These are phyloP conservation scores for Elegia similella DNA, from an alignment of 2,888 invertebrate genomes.

Conservation along the genomic window DNA sequence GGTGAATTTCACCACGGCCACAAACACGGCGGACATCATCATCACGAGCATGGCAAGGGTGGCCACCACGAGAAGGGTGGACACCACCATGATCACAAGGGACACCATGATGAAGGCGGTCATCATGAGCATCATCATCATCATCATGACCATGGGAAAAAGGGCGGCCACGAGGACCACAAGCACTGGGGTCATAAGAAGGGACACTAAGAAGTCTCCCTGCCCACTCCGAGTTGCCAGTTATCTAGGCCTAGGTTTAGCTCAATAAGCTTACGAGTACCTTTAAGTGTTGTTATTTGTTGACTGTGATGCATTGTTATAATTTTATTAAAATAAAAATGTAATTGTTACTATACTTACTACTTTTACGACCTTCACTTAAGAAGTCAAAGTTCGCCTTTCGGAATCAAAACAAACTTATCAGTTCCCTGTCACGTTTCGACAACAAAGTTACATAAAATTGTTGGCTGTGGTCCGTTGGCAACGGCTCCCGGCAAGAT, in stretches of 20 bases:
- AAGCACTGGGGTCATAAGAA: conserved; percentile 89
- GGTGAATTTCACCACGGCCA: conserved; percentile 90
- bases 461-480: conserved; percentile 65
- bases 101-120: conserved; percentile 89
- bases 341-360: conserved; percentile 25
- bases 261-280: conserved; percentile 57
- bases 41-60: conserved; percentile 90
- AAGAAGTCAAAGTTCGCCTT: neutral
- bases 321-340: conserved; percentile 42
- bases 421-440: conserved; percentile 71
- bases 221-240: conserved; percentile 40
- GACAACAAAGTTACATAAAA: conserved; percentile 77
- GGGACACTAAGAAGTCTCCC: conserved; percentile 59
- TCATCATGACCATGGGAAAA: conserved; percentile 88
- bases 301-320: conserved; percentile 64
- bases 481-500: conserved; percentile 70
- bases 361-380: conserved; percentile 10
- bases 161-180: conserved; percentile 90
- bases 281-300: conserved; percentile 51
- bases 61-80: conserved; percentile 90
- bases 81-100: conserved; percentile 90
- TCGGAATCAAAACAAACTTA: conserved; percentile 52
- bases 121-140: conserved; percentile 90
- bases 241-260: conserved; percentile 55
- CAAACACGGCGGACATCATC: conserved; percentile 88